Conservation (phyloP, 1,140 invertebrate species). For the Drosophila auraria region DNA sequence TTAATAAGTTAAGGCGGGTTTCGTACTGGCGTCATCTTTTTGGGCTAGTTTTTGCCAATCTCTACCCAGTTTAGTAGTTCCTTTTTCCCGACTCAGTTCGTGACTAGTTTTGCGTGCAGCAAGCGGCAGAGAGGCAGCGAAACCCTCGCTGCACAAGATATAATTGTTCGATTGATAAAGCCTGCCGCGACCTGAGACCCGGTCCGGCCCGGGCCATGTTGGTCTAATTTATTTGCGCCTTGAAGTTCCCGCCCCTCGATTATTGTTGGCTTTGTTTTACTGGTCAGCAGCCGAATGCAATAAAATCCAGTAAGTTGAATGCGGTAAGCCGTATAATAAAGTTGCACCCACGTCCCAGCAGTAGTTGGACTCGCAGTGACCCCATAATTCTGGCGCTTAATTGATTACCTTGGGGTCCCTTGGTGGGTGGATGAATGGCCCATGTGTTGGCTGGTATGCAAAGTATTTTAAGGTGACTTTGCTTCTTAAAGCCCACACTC, state of each 20-base stretch:
- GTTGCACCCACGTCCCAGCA: slow-evolving; percentile 55
- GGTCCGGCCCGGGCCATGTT: slow-evolving; percentile 43
- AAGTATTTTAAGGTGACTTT: slow-evolving; percentile 32
- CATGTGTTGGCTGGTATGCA: slow-evolving; percentile 15
- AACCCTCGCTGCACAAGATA: slow-evolving; percentile 57
- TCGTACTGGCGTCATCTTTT: slow-evolving; percentile 57
- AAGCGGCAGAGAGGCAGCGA: slow-evolving; percentile 5
- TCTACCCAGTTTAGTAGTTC: slow-evolving; percentile 23
- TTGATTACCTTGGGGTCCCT: slow-evolving; percentile 56
- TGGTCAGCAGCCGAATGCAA: slow-evolving; percentile 23
- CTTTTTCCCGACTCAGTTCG: slow-evolving; percentile 56
- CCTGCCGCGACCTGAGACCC: slow-evolving; percentile 39
- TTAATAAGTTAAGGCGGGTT: slow-evolving; percentile 64
- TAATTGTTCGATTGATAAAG: slow-evolving; percentile 79
- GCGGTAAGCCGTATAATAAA: slow-evolving; percentile 35
- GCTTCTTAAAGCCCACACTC: slow-evolving; percentile 1
- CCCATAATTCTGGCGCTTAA: slow-evolving; percentile 69
- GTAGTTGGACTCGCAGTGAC: slow-evolving; percentile 48
- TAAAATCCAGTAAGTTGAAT: slow-evolving; percentile 29
- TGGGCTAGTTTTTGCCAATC: slow-evolving; percentile 49
- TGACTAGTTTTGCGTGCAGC: slow-evolving; percentile 75
- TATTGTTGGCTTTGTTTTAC: slow-evolving; percentile 35
- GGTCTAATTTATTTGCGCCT: slow-evolving; percentile 72
- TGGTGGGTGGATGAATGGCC: slow-evolving; percentile 29
- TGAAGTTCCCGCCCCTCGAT: slow-evolving; percentile 61